These are phyloP conservation scores for Phataginus tetradactyla DNA, from an alignment of 2,797 vertebrate species.

Conservation along the genomic window DNA sequence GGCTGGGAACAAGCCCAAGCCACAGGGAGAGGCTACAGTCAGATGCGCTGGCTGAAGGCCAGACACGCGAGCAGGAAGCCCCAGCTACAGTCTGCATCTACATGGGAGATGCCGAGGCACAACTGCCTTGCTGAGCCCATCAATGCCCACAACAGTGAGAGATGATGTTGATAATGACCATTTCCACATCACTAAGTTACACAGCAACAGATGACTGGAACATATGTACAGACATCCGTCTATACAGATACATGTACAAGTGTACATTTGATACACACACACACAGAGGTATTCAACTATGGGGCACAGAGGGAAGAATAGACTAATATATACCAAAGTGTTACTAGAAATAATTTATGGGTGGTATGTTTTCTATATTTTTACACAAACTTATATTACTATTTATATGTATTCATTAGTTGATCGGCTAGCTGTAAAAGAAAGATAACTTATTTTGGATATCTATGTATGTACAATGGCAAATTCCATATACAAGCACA, in stretches of 20 bases:
- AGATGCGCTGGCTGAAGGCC: not conserved
- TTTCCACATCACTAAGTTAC: not conserved
- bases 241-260: not conserved
- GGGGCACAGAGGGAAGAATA: not conserved
- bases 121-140: not conserved
- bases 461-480: not conserved
- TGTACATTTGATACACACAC: not conserved
- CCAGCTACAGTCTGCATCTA: not conserved
- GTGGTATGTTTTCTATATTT: not conserved
- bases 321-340: not conserved
- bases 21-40: not conserved
- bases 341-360: not conserved
- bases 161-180: not conserved
- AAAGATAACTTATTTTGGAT: not conserved
- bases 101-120: not conserved
- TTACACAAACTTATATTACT: not conserved
- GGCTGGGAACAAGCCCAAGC: not conserved
- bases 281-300: not conserved
- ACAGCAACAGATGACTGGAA: not conserved
- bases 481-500: not conserved
- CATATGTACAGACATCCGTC: not conserved
- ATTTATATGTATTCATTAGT: not conserved
- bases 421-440: not conserved
- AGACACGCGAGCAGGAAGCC: rapidly evolving
- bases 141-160: not conserved